These are phyloP conservation scores for Pocota personata DNA, from an alignment of 2,888 invertebrate species.

Conservation along the genomic window DNA sequence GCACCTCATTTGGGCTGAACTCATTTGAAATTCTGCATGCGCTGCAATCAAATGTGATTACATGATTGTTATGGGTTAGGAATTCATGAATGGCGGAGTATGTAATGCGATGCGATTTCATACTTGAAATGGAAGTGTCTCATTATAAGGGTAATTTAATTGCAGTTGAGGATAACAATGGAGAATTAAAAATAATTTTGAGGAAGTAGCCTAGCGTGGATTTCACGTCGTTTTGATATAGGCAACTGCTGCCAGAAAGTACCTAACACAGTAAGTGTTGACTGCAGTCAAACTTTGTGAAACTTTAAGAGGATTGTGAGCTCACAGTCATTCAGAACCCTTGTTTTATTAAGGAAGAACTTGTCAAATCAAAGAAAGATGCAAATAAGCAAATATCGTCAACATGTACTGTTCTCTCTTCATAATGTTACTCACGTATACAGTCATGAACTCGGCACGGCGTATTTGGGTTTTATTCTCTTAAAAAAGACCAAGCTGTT, in stretches of 20 bases:
- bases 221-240: background rate
- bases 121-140: conserved; percentile 27
- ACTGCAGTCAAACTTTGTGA: background rate
- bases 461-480: no score
- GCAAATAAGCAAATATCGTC: no score
- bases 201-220: background rate
- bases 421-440: no score
- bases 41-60: conserved; percentile 57
- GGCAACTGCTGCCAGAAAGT: background rate
- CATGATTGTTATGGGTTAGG: conserved; percentile 39
- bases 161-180: background rate
- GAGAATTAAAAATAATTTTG: background rate
- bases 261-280: no score
- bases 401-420: no score
- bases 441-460: no score
- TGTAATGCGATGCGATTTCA: conserved; percentile 46
- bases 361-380: no score
- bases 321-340: no score
- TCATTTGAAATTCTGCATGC: conserved; percentile 55
- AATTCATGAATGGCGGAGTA: conserved; percentile 24
- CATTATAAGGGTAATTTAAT: conserved; percentile 26
- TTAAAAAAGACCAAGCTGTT: no score
- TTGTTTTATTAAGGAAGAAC: no score
- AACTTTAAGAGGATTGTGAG: no score
- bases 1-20: conserved; percentile 28